Base-by-base conservation (phyloP, 2,113 vertebrate species). In the Corythornis madagascariensis region DNA sequence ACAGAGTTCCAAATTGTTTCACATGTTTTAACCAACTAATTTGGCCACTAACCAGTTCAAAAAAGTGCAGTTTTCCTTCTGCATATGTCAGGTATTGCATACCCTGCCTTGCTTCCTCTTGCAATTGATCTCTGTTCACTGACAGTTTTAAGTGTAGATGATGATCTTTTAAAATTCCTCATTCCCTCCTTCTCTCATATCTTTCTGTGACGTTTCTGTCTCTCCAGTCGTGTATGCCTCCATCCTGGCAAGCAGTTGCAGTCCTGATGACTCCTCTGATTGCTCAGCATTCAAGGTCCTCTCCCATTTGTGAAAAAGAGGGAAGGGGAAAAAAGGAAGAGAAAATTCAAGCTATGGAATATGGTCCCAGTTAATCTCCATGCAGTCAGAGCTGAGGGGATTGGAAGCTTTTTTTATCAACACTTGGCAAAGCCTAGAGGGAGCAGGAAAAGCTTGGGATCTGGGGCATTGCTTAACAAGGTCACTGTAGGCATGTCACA, bases 111-210 rank as follows among this genome's bases (percentile, higher is more conserved):
- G 21, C 13, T 86, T 87, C 33, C 47, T 15, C 16, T 28, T 74
- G 33, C n/a, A 59, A 13, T 47, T 71, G 80, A 66, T 73, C 29
- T 42, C 13, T 77, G 13, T 59, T 88, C 38, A 77, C 15, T 73
- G 24, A 45, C 75, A 31, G 59, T 72, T 94, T 94, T 88, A 70
- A 77, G 88, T 92, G 65, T 38, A 53, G 29, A 26, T 80, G 42
- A 29, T 74, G 38, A 64, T 53, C n/a, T 59, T 74, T 65, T 43
- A 10, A 76, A 65, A 52, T 71, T 77, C 31, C 28, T 42, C 8
- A 14, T 55, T 64, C 56, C 19, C 28, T 60, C 56, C 35, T 33
- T 67, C 48, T 64, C 53, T 45, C 29, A 73, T 26, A 57, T 78
- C 18, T 71, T 66, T 52, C 35, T 75, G n/a, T 52, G 25, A 42